Percentiles rank a stretch among this genome's conserved stretches.
Conservation (phyloP, 2,888 invertebrate genomes). For the Eupithecia centaureata region DNA sequence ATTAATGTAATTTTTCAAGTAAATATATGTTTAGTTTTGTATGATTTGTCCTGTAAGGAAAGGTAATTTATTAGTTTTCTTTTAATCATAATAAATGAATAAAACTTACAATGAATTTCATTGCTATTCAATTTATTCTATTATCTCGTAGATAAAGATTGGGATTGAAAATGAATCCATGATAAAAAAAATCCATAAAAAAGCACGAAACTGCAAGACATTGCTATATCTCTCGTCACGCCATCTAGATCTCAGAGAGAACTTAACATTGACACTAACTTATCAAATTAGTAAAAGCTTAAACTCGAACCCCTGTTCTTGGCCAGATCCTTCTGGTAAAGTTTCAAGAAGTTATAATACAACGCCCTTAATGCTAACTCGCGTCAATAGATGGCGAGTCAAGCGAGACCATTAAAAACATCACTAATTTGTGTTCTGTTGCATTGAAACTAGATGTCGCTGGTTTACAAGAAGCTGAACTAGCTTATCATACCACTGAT, state of each 20-base stretch:
- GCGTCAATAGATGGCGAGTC: not conserved
- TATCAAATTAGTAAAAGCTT: not conserved
- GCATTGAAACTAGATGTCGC: not conserved
- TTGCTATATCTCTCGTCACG: not conserved
- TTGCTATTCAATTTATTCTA: not conserved
- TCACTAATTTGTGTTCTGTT: no score
- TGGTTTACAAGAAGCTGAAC: not conserved
- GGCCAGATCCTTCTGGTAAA: not conserved
- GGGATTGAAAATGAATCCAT: no score
- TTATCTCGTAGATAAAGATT: no score
- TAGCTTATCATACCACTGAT: not conserved
- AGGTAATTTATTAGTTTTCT: conserved; percentile 13
- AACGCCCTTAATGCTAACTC: not conserved
- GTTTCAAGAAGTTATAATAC: not conserved
- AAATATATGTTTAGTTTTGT: conserved; percentile 11
- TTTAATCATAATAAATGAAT: conserved; percentile 1
- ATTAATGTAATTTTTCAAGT: conserved; percentile 7
- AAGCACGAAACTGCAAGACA: not conserved
- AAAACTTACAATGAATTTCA: not conserved
- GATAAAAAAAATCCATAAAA: no score
- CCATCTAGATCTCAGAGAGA: not conserved
- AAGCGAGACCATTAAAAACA: no score
- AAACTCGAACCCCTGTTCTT: not conserved
- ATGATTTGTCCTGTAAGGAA: conserved; percentile 12
- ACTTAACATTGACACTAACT: not conserved